phyloP scores from a whole-genome alignment of 2,888 invertebrate genomes.

The Charanyca ferruginea region DNA sequence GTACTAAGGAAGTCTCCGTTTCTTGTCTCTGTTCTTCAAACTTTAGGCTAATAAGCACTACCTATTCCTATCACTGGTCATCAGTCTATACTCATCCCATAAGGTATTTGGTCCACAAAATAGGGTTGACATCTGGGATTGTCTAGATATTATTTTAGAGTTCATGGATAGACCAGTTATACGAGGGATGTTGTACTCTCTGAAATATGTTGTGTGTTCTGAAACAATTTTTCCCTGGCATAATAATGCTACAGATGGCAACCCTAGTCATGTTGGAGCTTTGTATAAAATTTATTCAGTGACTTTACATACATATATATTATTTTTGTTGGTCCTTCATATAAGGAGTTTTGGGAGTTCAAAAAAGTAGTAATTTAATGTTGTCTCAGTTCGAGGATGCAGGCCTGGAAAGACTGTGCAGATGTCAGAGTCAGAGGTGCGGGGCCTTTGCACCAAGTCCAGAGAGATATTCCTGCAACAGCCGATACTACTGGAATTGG shows the following conservation, averaged over 20 bases:
- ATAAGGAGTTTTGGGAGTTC: background rate
- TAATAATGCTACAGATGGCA: slow-evolving; percentile 16
- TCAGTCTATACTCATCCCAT: slow-evolving; percentile 33
- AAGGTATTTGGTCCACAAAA: slow-evolving; percentile 34
- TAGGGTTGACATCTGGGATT: slow-evolving; percentile 33
- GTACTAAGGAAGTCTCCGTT: no score
- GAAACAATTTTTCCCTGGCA: background rate
- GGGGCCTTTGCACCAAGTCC: slow-evolving; percentile 98
- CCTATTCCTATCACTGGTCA: no score
- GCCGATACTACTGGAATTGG: slow-evolving; percentile 98
- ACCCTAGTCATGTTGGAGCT: slow-evolving; percentile 38
- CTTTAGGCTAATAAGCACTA: no score
- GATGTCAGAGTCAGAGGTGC: slow-evolving; percentile 99
- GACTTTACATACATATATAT: slow-evolving; percentile 19
- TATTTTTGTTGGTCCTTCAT: slow-evolving; percentile 7
- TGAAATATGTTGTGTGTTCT: background rate
- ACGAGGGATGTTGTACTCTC: background rate
- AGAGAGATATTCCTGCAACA: slow-evolving; percentile 99
- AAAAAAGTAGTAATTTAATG: slow-evolving; percentile 24
- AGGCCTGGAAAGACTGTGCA: slow-evolving; percentile 99
- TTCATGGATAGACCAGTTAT: slow-evolving; percentile 4
- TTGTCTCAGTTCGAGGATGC: slow-evolving; percentile 97
- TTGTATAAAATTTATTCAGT: slow-evolving; percentile 39
- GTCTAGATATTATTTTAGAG: slow-evolving; percentile 8
- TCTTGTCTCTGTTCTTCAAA: no score